Conservation (phyloP, 2,797 vertebrate species). For the Tarsius wallacei region DNA sequence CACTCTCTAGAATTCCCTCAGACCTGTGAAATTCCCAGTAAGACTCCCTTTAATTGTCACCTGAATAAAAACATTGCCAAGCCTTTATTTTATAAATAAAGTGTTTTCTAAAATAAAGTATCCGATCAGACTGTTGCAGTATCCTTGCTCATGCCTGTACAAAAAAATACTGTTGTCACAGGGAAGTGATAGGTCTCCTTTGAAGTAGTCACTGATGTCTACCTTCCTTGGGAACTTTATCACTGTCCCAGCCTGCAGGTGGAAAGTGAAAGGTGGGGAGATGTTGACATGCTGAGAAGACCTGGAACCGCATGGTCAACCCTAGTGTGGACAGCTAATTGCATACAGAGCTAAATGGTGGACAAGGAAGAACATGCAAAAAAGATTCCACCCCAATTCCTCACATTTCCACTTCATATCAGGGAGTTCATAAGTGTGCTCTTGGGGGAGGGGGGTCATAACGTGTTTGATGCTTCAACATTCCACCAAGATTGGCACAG, state of each 20-base stretch:
- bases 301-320: not conserved
- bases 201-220: conserved; percentile 33
- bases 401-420: not conserved
- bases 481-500: conserved; percentile 57
- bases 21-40: not conserved
- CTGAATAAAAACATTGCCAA: conserved; percentile 7
- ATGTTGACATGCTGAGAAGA: not conserved
- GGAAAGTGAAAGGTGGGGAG: not conserved
- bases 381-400: not conserved
- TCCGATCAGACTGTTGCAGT: not conserved
- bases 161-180: not conserved
- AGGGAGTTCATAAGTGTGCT: not conserved
- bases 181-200: not conserved
- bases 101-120: not conserved
- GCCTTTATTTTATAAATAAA: not conserved
- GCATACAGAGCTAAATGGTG: not conserved
- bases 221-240: not conserved
- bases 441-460: not conserved
- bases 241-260: not conserved
- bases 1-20: not conserved
- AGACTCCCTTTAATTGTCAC: conserved; percentile 22
- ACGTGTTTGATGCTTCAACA: conserved; percentile 19
- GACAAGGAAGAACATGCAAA: not conserved
- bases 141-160: not conserved
- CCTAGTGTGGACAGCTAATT: not conserved